Percentiles rank a stretch among this genome's conserved stretches.
Conservation (phyloP, 2,113 vertebrate species). For the Melanocharis versteri region DNA sequence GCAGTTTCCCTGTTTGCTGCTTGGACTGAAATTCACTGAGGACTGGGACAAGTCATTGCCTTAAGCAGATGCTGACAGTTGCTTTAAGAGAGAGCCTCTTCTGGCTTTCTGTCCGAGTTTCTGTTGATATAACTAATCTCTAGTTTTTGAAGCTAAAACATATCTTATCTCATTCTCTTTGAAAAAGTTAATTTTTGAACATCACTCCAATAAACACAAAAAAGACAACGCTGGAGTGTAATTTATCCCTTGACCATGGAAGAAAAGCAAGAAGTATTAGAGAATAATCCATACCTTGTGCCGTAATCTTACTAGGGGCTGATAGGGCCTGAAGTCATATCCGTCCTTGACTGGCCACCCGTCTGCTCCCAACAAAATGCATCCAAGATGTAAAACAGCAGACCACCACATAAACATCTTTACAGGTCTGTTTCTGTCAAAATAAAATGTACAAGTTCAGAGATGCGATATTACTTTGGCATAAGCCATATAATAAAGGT, state of each 20-base stretch:
- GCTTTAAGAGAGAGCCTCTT: not conserved
- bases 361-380: slow-evolving; percentile 64
- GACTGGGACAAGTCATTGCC: not conserved
- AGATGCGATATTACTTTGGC: not conserved
- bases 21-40: not conserved
- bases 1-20: not conserved
- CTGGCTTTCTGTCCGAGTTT: not conserved
- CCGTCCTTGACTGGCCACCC: slow-evolving; percentile 72
- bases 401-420: slow-evolving; percentile 74
- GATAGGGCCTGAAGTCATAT: slow-evolving; percentile 62
- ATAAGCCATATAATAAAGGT: not conserved
- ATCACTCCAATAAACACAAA: not conserved
- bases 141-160: not conserved
- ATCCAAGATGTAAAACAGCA: slow-evolving; percentile 68
- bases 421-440: slow-evolving; percentile 62
- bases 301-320: slow-evolving; percentile 67
- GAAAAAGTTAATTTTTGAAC: not conserved
- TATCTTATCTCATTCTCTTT: not conserved
- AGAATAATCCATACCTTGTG: slow-evolving; percentile 73
- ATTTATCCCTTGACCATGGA: not conserved
- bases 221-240: not conserved
- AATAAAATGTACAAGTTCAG: slow-evolving; percentile 51
- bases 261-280: not conserved
- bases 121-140: not conserved
- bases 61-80: not conserved